Conservation (phyloP, 2,113 vertebrate genomes). For the Callospermophilus lateralis region DNA sequence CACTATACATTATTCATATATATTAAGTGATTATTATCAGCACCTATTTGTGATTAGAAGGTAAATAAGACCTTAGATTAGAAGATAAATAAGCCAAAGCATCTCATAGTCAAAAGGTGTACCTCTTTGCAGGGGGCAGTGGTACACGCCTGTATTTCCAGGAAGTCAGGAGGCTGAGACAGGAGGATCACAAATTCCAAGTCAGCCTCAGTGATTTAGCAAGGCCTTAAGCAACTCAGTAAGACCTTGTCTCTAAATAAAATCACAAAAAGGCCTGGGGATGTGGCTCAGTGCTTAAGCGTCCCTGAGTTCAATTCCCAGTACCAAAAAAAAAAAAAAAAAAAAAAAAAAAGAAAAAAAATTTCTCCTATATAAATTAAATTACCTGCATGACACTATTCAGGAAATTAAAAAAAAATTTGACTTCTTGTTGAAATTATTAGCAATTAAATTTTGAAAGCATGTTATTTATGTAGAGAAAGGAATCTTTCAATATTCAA, state of each 20-base stretch:
- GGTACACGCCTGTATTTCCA: no score
- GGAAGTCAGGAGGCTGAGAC: no score
- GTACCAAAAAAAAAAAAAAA: no score
- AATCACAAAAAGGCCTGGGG: no score
- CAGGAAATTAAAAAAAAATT: not conserved
- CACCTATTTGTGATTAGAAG: not conserved
- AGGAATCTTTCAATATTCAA: not conserved
- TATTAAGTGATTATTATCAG: not conserved
- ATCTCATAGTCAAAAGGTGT: not conserved
- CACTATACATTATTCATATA: not conserved
- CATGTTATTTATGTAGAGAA: not conserved
- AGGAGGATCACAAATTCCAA: no score
- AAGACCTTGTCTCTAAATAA: no score
- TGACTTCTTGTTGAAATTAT: not conserved
- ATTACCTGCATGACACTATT: not conserved
- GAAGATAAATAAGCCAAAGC: not conserved
- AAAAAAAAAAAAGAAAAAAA: no score
- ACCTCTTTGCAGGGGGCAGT: no score
- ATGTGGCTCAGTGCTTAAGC: no score
- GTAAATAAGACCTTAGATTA: not conserved
- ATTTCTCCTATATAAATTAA: not conserved
- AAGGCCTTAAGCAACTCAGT: no score
- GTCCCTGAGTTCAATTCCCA: no score
- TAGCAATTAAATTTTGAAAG: slow-evolving; percentile 2
- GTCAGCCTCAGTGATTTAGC: no score